These are phyloP conservation scores for Hyles lineata DNA, from an alignment of 2,888 invertebrate species.

Conservation along the genomic window DNA sequence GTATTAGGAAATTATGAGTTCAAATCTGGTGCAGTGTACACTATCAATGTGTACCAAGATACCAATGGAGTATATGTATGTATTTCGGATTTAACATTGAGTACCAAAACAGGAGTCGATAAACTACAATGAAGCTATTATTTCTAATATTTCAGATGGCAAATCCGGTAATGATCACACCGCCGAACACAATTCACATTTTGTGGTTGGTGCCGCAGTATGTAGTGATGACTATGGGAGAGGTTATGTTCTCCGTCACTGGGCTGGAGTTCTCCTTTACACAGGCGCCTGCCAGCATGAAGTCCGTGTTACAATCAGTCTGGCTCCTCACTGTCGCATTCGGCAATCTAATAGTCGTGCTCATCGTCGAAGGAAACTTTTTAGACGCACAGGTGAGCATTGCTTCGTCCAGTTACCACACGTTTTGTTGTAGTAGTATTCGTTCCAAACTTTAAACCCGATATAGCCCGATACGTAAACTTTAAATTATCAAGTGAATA, in stretches of 20 bases:
- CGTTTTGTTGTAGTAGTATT: no score
- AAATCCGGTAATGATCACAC: conserved; percentile 81
- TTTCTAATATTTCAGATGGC: conserved; percentile 53
- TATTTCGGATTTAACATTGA: conserved; percentile 33
- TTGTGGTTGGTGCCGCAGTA: conserved; percentile 96
- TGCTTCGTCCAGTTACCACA: no score
- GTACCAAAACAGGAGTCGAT: no score
- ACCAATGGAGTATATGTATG: conserved; percentile 64
- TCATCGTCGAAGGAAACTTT: conserved; percentile 91
- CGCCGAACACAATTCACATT: conserved; percentile 91
- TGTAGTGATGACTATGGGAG: conserved; percentile 95
- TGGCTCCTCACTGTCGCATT: conserved; percentile 97
- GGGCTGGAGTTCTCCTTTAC: conserved; percentile 98
- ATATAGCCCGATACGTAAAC: neutral
- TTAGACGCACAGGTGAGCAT: conserved; percentile 89
- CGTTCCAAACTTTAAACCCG: neutral
- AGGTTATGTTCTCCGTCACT: conserved; percentile 98
- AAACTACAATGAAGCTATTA: conserved; percentile 15
- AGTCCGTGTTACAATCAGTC: conserved; percentile 95
- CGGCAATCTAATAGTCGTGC: conserved; percentile 96
- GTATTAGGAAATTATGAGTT: conserved; percentile 66
- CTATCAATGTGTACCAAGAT: conserved; percentile 77
- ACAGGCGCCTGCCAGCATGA: conserved; percentile 96
- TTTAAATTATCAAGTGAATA: no score
- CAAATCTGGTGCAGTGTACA: conserved; percentile 88